phyloP scores from a whole-genome alignment of 2,113 vertebrate genomes.

The Arothron firmamentum region DNA sequence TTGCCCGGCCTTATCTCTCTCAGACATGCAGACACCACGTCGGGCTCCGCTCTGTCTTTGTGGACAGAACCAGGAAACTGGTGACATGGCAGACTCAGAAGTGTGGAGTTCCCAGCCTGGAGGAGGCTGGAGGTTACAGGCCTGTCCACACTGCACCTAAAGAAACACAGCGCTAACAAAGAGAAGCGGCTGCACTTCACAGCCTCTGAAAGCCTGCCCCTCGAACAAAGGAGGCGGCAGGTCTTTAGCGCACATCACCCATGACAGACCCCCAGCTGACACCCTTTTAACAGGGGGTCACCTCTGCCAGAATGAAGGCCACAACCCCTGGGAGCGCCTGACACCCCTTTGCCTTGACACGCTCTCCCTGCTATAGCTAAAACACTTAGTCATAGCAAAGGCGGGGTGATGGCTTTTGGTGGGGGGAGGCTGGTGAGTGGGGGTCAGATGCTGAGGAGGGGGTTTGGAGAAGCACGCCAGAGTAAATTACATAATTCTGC shows the following conservation, averaged over 20 bases:
- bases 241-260: slow-evolving; percentile 71
- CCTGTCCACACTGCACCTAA: slow-evolving; percentile 38
- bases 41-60: slow-evolving; percentile 48
- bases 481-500: neutral
- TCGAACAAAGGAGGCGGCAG: slow-evolving; percentile 73
- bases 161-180: slow-evolving; percentile 56
- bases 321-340: slow-evolving; percentile 67
- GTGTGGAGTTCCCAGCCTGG: slow-evolving; percentile 51
- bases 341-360: slow-evolving; percentile 59
- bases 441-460: neutral
- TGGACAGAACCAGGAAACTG: slow-evolving; percentile 33
- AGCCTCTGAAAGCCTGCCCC: slow-evolving; percentile 53
- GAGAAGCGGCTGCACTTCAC: slow-evolving; percentile 63
- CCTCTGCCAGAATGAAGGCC: slow-evolving; percentile 67
- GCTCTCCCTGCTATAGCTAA: slow-evolving; percentile 25
- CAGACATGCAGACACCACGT: slow-evolving; percentile 59
- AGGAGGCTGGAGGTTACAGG: slow-evolving; percentile 51
- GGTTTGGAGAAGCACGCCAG: neutral
- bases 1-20: slow-evolving; percentile 21
- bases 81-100: slow-evolving; percentile 46
- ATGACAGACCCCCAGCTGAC: slow-evolving; percentile 75
- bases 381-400: slow-evolving; percentile 28
- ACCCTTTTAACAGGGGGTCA: slow-evolving; percentile 77
- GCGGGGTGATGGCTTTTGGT: slow-evolving; percentile 21
- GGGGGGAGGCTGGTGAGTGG: slow-evolving; percentile 15